Evolutionary conservation across 53 echinoderm and acorn worm species (phyloP).

Genomic region (Actinopyga echinites): DNA sequence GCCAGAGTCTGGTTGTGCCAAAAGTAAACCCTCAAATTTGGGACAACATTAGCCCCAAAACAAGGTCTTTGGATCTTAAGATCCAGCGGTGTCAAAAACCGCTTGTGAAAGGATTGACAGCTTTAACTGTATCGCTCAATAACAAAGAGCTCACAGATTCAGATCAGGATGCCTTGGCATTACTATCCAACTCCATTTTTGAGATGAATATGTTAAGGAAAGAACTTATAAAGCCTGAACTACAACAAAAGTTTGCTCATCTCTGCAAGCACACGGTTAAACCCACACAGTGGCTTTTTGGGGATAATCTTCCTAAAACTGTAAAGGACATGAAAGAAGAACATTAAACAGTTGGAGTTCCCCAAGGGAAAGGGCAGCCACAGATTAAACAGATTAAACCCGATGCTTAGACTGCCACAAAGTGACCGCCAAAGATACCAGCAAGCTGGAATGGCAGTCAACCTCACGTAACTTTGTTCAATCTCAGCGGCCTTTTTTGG

Average conservation of each 20-base stretch:
- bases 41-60: not conserved
- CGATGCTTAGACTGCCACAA: no score
- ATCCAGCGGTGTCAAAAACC: constrained; percentile 7
- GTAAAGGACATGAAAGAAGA: not conserved
- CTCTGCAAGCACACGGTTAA: not conserved
- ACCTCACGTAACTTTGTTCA: no score
- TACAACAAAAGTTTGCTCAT: not conserved
- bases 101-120: not conserved
- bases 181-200: not conserved
- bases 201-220: not conserved
- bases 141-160: not conserved
- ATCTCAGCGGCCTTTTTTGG: no score
- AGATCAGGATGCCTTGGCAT: not conserved
- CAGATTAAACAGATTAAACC: no score
- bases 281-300: constrained; percentile 4
- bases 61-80: not conserved
- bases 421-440: no score
- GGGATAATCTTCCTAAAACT: not conserved
- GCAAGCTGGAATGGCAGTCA: no score
- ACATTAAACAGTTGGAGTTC: not conserved
- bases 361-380: no score
- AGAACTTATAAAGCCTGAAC: constrained; percentile 1
- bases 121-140: not conserved
- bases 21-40: constrained; percentile 13
- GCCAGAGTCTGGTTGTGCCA: constrained; percentile 1